Base-by-base conservation (phyloP, 2,888 invertebrate genomes). In the Agrotis puta region DNA sequence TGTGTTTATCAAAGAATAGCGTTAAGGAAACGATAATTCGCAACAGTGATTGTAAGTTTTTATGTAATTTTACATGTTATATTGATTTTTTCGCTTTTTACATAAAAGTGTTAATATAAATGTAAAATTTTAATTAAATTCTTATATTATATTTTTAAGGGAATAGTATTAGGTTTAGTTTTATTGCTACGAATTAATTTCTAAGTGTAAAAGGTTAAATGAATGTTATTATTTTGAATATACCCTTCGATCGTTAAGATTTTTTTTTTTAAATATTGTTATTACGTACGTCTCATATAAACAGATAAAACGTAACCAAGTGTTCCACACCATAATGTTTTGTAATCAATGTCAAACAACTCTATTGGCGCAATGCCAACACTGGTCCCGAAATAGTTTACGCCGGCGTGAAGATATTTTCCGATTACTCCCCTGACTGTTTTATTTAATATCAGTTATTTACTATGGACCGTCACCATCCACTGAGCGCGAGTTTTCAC, bases 401-500 rank as follows among this genome's bases (percentile, higher is more conserved):
- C 83, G 84, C 83, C 84, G 86, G 85, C 84, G 80, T 83, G 84
- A 80, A 79, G 81, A 83, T 82, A 77, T 81, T 79, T 87, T 84
- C 80, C 81, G 81, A 86, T 86, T 85, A 88, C 81, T 83, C 79
- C 84, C 84, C 73, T 82, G 74, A 75, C 74, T 80, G 75, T 83
- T 82, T 69, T 74, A 84, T 78, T 77, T 82, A 73, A 83, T 58
- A 62, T 62, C 33, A 63, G 64, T 68, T 66, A 64, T 70, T 77
- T 72, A 74, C 70, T 61, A 95, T 95, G 95, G 95, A 95, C 45
- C 93, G 94, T 18, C 91, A 92, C 53, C 90, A 91, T 65, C 89
- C 90, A n/a, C 83, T 90, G 2, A 93, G 91, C 82, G 92, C 95
- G 18, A 96, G 94, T 79, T 90, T 93, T 70, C 96, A 97, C 90